These are phyloP conservation scores for Notiomystis cincta DNA, from an alignment of 2,113 vertebrate species.

Conservation along the genomic window DNA sequence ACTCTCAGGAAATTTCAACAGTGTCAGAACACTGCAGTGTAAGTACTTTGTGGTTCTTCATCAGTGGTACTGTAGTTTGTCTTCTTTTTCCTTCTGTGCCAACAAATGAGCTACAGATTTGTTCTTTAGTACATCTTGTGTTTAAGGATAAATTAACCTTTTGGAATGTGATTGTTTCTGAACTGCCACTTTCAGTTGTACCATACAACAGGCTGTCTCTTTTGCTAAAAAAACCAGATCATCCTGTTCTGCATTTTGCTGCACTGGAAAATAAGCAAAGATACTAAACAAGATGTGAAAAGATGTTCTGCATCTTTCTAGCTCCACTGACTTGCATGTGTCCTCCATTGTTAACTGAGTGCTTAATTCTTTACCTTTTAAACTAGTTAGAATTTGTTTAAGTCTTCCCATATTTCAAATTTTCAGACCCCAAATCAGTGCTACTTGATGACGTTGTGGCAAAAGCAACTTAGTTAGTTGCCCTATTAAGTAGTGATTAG, in stretches of 20 bases:
- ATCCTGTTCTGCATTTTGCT: background rate
- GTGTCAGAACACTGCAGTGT: background rate
- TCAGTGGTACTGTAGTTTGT: background rate
- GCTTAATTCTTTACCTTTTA: background rate
- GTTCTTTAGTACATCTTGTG: background rate
- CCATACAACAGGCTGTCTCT: background rate
- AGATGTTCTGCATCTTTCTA: background rate
- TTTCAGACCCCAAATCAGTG: background rate
- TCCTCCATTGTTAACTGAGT: background rate
- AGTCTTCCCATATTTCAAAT: background rate
- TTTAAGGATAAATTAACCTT: background rate
- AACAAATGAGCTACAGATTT: background rate
- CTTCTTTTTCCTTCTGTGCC: background rate
- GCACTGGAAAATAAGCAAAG: background rate
- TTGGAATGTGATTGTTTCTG: background rate
- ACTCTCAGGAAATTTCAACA: background rate
- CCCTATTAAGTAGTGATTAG: background rate
- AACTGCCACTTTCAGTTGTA: background rate
- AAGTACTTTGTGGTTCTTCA: background rate
- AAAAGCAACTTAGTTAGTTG: background rate
- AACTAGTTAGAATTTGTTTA: background rate
- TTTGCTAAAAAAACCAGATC: background rate
- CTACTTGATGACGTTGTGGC: background rate
- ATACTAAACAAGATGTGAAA: background rate
- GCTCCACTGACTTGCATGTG: background rate